Evolutionary conservation across 2,113 vertebrate species (phyloP).

Genomic region (Copsychus sechellarum): DNA sequence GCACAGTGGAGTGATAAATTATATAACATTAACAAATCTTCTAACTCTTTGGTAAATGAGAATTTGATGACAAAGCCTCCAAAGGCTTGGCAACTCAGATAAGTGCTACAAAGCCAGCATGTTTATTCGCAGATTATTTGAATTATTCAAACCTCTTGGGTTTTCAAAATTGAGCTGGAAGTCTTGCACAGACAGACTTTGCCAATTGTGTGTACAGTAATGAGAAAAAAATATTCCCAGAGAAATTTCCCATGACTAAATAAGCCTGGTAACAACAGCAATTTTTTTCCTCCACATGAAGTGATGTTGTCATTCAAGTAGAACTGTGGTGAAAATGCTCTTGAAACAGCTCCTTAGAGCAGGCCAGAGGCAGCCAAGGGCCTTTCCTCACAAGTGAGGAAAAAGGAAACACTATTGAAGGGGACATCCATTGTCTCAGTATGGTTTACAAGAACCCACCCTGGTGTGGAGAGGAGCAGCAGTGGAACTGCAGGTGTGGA

Average conservation of each 20-base stretch:
- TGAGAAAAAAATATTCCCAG: slow-evolving; percentile 33
- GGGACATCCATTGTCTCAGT: background rate
- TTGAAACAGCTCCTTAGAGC: background rate
- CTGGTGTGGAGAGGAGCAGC: background rate
- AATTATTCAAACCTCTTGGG: slow-evolving; percentile 48
- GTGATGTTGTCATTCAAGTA: background rate
- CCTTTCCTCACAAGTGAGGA: background rate
- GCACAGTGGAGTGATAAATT: slow-evolving; percentile 23
- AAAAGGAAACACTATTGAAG: background rate
- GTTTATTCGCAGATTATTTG: slow-evolving; percentile 47
- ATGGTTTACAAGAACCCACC: background rate
- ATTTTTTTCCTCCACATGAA: background rate
- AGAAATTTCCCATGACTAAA: slow-evolving; percentile 23
- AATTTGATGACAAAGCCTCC: slow-evolving; percentile 46
- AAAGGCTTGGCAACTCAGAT: slow-evolving; percentile 17
- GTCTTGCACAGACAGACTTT: slow-evolving; percentile 6
- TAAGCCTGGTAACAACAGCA: background rate
- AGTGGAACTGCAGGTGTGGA: background rate
- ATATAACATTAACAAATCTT: slow-evolving; percentile 42
- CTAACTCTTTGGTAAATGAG: slow-evolving; percentile 34
- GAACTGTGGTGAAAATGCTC: background rate
- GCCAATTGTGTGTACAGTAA: slow-evolving; percentile 11
- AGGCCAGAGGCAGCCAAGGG: background rate
- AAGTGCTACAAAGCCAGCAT: slow-evolving; percentile 32
- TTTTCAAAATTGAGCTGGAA: slow-evolving; percentile 45